Base-by-base conservation (phyloP, 2,888 invertebrate species). In the Itoplectis maculator region DNA sequence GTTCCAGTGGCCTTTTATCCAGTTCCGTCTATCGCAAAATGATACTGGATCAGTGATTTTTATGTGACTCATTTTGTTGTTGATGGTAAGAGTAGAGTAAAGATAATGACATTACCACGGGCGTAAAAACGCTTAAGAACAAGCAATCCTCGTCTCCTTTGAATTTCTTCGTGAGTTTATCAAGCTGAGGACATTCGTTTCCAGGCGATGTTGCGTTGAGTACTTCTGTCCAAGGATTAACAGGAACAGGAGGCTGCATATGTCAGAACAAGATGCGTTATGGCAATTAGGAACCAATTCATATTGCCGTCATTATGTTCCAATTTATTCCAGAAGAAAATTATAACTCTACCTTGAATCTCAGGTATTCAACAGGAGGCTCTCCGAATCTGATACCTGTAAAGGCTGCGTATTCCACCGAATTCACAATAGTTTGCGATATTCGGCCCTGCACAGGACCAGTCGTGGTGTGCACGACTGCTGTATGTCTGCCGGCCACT, bases 321-420 rank as follows among this genome's bases (percentile, higher is more conserved):
- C 29, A 29, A 3, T 29, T n/a, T 15, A 9, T 29, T 47, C 3
- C 8, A 15, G 35, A 7, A 5, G 29, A 2, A 5, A 4, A 29
- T 29, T 29, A 2, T 15, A 13, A 9, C 9, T 29, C 63, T 84
- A 89, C 90, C 87, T 87, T 87, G 59, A 90, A 90, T 78, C 90
- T 83, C 13, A 86, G 75, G 13, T 84, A 23, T 8, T 85, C 86
- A 8, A 87, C 0, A 11, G 89, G 88, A n/a, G 89, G 84, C 54
- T 87, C 79, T 0, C 85, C 90, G 59, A 87, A 90, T 11, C 87
- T 88, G 37, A 90, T 90, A 4, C 89, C 89, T 68, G 74, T 86
- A 35, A 89, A 90, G 1, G 88, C 59, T 9, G 86, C 83, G 70
- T 87, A 89, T 56, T 59, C 18, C 0, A 51, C 9, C 0, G 66